Base-by-base conservation (phyloP, 2,797 vertebrate genomes). In the Anomalospiza imberbis region DNA sequence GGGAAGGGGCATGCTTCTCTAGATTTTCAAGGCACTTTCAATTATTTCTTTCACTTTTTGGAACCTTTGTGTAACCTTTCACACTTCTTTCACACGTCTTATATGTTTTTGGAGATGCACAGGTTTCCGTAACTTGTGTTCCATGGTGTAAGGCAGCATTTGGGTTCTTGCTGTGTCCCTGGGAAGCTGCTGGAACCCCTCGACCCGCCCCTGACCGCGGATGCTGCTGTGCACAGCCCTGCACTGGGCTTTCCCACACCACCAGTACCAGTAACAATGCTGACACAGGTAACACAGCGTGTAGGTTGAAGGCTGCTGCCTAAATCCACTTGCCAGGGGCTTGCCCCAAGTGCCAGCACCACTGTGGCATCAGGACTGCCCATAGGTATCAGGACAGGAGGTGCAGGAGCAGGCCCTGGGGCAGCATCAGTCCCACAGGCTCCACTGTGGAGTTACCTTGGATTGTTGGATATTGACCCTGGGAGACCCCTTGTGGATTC, bases 391-490 rank as follows among this genome's bases (percentile, higher is more conserved):
- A 7, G 66, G 47, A 45, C 31, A n/a, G 55, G 42, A 61, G 57
- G 76, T 48, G 29, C 22, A 1, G 86, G 61, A 79, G 57, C 81
- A 7, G 70, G 94, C 55, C 34, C 75, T 74, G 85, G 85, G 76
- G 72, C 84, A 91, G 88, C 55, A 7, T 84, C 95, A 48, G 78
- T 85, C 91, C 92, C 15, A 0, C 40, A 70, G 45, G 31, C 88
- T 97, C 80, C 13, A 9, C 94, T 19, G 29, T 15, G 45, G 93
- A 97, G 98, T 98, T 98, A 97, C 98, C 98, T 98, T 96, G 98
- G 98, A 98, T 98, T 98, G 98, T 98, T 98, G 97, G 97, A 97
- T 99, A 99, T 99, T 99, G 99, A 99, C 99, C 99, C 98, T 98
- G 97, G 95, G 98, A 98, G 98, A 99, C 98, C 99, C 99, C 99